Base-by-base conservation (phyloP, 2,113 vertebrate species). In the Arenaria interpres region DNA sequence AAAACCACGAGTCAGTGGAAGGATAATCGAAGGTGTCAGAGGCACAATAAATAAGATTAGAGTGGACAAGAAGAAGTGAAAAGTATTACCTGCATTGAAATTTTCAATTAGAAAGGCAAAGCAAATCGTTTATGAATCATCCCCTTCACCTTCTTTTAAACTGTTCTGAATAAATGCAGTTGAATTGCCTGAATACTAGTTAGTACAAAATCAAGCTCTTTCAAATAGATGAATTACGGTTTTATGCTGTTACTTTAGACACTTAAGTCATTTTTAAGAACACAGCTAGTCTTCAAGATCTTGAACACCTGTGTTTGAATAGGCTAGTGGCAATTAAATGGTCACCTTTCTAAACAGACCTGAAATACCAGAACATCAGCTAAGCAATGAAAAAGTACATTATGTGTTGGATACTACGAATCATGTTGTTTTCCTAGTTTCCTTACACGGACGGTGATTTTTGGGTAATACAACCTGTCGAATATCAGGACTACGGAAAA, bases 31-130 rank as follows among this genome's bases (percentile, higher is more conserved):
- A 98, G 85, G 81, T 97, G 90, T 97, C 97, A 98, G 91, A 96
- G 83, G 89, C 89, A 97, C 90, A 97, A 93, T 97, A 98, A 98
- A 95, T 96, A 97, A 95, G 94, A 98, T 97, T 94, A 93, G 94
- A 97, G 91, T 97, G 96, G 96, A 97, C 94, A 66, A 93, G 77
- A 62, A 94, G 64, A 96, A 97, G 91, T 92, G 85, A 96, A 93
- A 73, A 45, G 68, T 96, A 94, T 97, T 97, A 96, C 95, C 69
- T 91, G 79, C 76, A 94, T 72, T 83, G 87, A 77, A 86, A 93
- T 95, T 97, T 97, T 96, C 90, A 94, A 77, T 97, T 93, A 97
- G 83, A 96, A 97, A 97, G 62, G 57, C 57, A 90, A 95, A 82
- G 56, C 51, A 95, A 97, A 67, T 93, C 74, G 71, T 92, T 89